Evolutionary conservation across 2,113 vertebrate genomes (phyloP), one percentile per base, ranked within the genome.

Genomic region (Zootoca vivipara): DNA sequence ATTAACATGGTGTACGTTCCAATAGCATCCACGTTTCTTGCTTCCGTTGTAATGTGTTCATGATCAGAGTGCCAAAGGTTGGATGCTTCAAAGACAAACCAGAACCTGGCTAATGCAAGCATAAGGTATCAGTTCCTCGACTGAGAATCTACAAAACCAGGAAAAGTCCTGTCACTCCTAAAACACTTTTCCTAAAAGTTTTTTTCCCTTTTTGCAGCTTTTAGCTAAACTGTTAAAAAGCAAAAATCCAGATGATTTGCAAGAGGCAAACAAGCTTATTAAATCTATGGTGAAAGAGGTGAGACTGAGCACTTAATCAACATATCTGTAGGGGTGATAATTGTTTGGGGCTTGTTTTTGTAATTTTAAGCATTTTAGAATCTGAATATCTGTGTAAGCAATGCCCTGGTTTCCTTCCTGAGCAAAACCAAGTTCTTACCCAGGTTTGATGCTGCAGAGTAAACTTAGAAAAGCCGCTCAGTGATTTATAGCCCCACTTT

Each of bases 251-350:
- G 98, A 98, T 90, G 98, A 99, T 93, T 97, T 99, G 40, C 98
- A 99, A 85, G 98, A 99, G 91, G 99, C 99, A 67, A 99, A 99
- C 94, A 98, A 97, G 70, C 97, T 99, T 90, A 99, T 99, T 94
- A 99, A 99, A 96, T 98, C 98, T 93, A 99, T 99, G 98, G 98
- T 99, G 85, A 99, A 99, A 93, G 99, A 99, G 97, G 98, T 99
- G 94, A 97, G 97, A 85, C 79, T 42, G 35, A 80, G n/a, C 67
- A 78, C n/a, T 73, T 69, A 82, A n/a, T 83, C 7, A 35, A 64
- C 3, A 72, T 15, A 18, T 83, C 15, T 72, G 69, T 80, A 74
- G 83, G 35, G n/a, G 62, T 81, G 26, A n/a, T 40, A 3, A 69
- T n/a, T n/a, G 10, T 58, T 46, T 89, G 35, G 77, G 72, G 3